A percentile compares a stretch with the other conserved stretches of the same genome.
Conservation (phyloP, 2,113 vertebrate species). For the Lepus timidus region DNA sequence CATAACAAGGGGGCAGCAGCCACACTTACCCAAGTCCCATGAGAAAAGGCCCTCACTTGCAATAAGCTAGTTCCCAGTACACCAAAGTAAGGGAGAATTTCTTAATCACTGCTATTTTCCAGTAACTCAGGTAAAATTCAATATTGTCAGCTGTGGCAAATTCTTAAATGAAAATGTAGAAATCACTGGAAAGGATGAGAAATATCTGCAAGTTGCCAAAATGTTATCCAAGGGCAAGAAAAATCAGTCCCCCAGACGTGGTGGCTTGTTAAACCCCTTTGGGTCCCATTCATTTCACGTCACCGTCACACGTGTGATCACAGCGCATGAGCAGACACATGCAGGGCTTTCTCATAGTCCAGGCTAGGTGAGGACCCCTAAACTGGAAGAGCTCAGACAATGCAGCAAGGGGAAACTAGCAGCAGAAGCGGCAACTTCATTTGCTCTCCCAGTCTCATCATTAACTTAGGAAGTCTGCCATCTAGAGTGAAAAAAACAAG, state of each 20-base stretch:
- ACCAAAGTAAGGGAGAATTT: neutral
- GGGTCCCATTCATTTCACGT: neutral
- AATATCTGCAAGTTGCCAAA: neutral
- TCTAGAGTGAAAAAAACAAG: neutral
- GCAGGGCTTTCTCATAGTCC: neutral
- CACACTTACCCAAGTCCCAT: neutral
- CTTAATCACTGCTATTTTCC: conserved; percentile 2
- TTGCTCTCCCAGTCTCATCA: neutral
- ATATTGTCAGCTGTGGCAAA: neutral
- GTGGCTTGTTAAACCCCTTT: neutral
- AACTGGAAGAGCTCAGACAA: neutral
- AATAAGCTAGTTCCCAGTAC: neutral
- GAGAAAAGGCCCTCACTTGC: neutral
- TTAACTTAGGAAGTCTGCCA: neutral
- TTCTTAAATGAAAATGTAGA: neutral
- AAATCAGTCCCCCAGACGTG: neutral
- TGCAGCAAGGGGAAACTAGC: neutral
- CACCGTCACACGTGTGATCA: neutral
- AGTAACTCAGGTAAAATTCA: conserved; percentile 35
- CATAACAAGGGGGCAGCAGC: neutral
- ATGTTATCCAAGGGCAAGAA: neutral
- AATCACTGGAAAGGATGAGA: neutral
- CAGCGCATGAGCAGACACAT: neutral
- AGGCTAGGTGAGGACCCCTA: neutral
- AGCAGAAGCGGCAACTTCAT: neutral